Base-by-base conservation (phyloP, 2,888 invertebrate genomes). In the Drosophila setosimentum region DNA sequence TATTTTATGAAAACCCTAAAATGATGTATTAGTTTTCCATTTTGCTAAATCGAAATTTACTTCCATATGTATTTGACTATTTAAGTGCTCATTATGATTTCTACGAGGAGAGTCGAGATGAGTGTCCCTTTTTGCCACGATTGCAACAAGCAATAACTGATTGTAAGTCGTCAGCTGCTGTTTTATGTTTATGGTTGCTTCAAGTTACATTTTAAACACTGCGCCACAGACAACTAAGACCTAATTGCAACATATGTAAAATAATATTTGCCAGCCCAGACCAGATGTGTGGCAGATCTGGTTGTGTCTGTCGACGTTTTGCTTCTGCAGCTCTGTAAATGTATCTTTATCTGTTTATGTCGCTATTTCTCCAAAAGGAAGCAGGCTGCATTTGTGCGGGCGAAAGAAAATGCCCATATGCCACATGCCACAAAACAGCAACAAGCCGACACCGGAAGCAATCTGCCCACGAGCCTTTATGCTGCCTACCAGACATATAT, bases 391-490 rank as follows among this genome's bases (percentile, higher is more conserved):
- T 30, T 3, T 45, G 16, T 71, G 65, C 45, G 77, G 61, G 61
- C 42, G 75, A 62, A 33, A 45, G 45, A 49, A 51, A 59, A 48
- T 57, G 76, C 29, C 29, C 27, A 54, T 11, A 55, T 53, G 24
- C 42, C 30, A 45, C 51, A 66, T 42, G 57, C 57, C 29, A 45
- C 30, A 40, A 68, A 45, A 27, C 21, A 63, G 27, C 50, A 50
- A 27, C 49, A 65, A 49, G 33, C 11, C 33, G 35, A 29, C 48
- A 49, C n/a, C 65, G 69, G 66, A 79, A 70, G 57, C 60, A 70
- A 75, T 79, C 65, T 65, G 65, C 51, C 62, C 48, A 35, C 40
- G 11, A 32, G 16, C n/a, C 13, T 16, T 13, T 42, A 27, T 16
- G 8, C 45, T 6, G 24, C n/a, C 33, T 27, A 7, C 16, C 33